Evolutionary conservation across 2,888 invertebrate genomes (phyloP).

Genomic region (Sepiola atlantica): DNA sequence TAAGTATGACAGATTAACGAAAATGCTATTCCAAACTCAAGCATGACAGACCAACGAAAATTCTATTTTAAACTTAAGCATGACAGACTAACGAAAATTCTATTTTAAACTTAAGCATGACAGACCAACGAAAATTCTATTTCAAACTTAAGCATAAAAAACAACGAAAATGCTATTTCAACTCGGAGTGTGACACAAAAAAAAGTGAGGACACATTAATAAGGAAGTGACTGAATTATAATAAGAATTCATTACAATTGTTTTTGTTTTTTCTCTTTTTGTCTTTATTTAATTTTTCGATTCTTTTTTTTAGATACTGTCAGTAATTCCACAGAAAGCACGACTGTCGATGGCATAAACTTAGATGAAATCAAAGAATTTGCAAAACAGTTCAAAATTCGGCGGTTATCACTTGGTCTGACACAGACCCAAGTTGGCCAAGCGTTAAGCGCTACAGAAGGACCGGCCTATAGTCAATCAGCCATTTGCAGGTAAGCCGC

Average conservation of each 20-base stretch:
- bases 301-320: slow-evolving; percentile 75
- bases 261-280: background rate
- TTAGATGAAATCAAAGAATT: slow-evolving; percentile 98
- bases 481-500: slow-evolving; percentile 95
- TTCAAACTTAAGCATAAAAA: too few species aligned
- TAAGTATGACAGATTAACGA: too few species aligned
- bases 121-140: too few species aligned
- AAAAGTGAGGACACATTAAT: background rate
- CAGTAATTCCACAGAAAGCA: slow-evolving; percentile 93
- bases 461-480: slow-evolving; percentile 98
- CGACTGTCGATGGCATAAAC: slow-evolving; percentile 96
- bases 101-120: too few species aligned
- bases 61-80: too few species aligned
- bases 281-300: background rate
- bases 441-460: slow-evolving; percentile 95
- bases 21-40: too few species aligned
- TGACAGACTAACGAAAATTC: too few species aligned
- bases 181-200: too few species aligned
- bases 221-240: background rate
- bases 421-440: slow-evolving; percentile 93
- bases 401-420: slow-evolving; percentile 92
- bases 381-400: slow-evolving; percentile 95
- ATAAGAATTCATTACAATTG: too few species aligned
- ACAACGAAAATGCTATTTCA: too few species aligned
- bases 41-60: too few species aligned